These are phyloP conservation scores for Rhadina sibilatrix DNA, from an alignment of 2,113 vertebrate species.

Conservation along the genomic window DNA sequence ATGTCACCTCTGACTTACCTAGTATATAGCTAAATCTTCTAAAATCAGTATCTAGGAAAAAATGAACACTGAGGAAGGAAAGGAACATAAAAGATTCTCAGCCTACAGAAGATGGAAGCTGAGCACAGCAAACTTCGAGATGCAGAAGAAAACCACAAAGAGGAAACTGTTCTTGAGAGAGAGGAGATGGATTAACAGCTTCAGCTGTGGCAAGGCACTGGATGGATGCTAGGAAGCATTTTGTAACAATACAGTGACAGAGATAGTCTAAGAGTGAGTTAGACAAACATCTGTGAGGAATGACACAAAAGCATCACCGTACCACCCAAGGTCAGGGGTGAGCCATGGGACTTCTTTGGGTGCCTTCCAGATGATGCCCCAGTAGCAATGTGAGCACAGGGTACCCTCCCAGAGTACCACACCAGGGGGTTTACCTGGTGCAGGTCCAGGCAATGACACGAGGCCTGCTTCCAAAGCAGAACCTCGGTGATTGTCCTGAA, in stretches of 20 bases:
- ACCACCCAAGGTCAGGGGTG: neutral
- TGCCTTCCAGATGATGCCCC: neutral
- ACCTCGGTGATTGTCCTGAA: neutral
- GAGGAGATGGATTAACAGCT: neutral
- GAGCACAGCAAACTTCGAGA: neutral
- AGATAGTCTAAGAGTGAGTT: neutral
- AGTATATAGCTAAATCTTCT: neutral
- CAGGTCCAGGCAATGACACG: fast-evolving
- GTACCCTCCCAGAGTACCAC: neutral
- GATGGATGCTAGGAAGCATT: neutral
- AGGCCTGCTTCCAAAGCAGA: neutral
- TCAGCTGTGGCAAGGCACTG: neutral
- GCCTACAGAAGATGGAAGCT: neutral
- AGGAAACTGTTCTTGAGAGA: neutral
- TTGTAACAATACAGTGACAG: neutral
- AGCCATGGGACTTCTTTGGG: neutral
- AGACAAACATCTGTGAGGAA: neutral
- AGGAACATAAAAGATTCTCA: neutral
- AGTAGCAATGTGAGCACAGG: neutral
- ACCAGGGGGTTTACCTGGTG: neutral
- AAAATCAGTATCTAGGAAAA: neutral
- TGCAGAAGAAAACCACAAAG: neutral
- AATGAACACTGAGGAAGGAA: neutral
- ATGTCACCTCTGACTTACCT: neutral
- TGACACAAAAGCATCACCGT: neutral